Evolutionary conservation across 1,140 invertebrate species (phyloP), one percentile per base, ranked within the genome.

Genomic region (Antheraea pernyi): DNA sequence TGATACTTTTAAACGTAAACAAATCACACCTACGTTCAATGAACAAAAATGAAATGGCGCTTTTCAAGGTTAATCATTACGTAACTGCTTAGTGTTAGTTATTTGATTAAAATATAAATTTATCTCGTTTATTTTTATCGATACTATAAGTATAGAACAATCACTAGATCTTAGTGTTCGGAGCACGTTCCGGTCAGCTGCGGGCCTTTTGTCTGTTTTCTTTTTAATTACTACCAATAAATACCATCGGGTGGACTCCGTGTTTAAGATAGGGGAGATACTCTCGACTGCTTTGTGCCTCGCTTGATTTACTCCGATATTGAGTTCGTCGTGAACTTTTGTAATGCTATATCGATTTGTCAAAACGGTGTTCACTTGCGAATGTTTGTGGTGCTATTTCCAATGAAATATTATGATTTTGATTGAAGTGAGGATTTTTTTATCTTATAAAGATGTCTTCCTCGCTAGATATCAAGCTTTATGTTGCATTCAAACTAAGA

Each of bases 181-280:
- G 46, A 70, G 80, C 88, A 90, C 88, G 86, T 88, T 73, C 73
- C 71, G 83, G 84, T 88, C 84, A 85, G 87, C 83, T 85, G 86
- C 79, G 86, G 78, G 85, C 77, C 77, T 87, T 79, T 86, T 84
- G 84, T 89, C 85, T 90, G 84, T 90, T 90, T 90, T 90, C 88
- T 90, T 90, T 90, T 90, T 90, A 90, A 90, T 89, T 89, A 89
- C 84, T 78, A 75, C 78, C 86, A 83, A 90, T 86, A 90, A 90
- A 89, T 86, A 83, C 78, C 81, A 59, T 61, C 65, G 46, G 46
- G 46, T 53, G 65, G 59, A 59, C 69, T 8, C 61, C 19, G 48
- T 71, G 69, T 72, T 77, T 74, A 69, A 73, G 78, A 73, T 70
- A 69, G 71, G 73, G 74, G 77, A 60, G 74, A 68, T 75, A 59